Conservation (phyloP, 2,888 invertebrate genomes). For the Apamea epomidion region DNA sequence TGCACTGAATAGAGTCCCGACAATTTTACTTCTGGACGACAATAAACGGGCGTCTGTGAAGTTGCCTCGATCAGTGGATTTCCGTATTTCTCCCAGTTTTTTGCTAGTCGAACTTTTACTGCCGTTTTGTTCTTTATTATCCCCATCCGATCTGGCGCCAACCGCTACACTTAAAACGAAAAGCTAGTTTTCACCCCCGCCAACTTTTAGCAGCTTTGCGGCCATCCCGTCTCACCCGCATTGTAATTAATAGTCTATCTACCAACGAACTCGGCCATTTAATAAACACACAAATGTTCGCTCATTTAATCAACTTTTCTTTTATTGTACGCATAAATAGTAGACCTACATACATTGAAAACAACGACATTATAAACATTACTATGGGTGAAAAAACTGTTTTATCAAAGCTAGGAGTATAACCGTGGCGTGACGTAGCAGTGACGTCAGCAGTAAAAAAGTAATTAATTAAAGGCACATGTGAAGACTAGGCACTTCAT, state of each 20-base stretch:
- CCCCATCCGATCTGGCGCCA: background rate
- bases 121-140: background rate
- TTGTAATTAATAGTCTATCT: slow-evolving; percentile 22
- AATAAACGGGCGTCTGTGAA: background rate
- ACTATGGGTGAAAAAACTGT: slow-evolving; percentile 14
- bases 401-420: slow-evolving; percentile 20
- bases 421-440: slow-evolving; percentile 36
- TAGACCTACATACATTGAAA: slow-evolving; percentile 30
- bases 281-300: slow-evolving; percentile 34
- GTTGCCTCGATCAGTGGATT: background rate
- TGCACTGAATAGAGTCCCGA: no score
- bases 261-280: slow-evolving; percentile 5
- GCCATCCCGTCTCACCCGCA: slow-evolving; percentile 26
- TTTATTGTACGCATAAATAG: slow-evolving; percentile 22
- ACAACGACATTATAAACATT: slow-evolving; percentile 28
- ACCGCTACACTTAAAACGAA: slow-evolving; percentile 33
- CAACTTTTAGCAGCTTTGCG: slow-evolving; percentile 35
- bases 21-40: no score
- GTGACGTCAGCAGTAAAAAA: slow-evolving; percentile 55
- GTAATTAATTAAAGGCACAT: slow-evolving; percentile 47
- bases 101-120: background rate
- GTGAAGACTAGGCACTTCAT: slow-evolving; percentile 18
- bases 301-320: slow-evolving; percentile 32
- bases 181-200: slow-evolving; percentile 21
- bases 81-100: background rate